Evolutionary conservation across 2,888 invertebrate species (phyloP), one percentile per base, ranked within the genome.

Genomic region (Nesidiocoris tenuis): DNA sequence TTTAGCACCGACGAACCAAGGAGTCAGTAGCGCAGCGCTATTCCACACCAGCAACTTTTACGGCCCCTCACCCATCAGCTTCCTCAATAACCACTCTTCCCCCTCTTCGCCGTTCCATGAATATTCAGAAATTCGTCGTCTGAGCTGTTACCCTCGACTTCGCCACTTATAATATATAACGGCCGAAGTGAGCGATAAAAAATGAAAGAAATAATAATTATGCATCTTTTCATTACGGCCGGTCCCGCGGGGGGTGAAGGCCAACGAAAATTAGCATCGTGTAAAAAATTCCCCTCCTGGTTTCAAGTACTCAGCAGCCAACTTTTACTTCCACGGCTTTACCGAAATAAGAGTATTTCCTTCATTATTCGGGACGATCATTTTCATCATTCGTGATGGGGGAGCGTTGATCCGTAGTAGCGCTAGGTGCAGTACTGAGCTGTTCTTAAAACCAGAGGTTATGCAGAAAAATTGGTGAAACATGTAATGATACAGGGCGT

Each of bases 31-130:
- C 39, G 39, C 19, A 23, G 54, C 25, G 71, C 71, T 71, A 57
- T 75, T 54, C 67, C 75, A 39, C 39, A 39, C 61, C 66, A n/a
- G n/a, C n/a, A 67, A 66, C 74, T 67, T 75, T 75, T 67, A 74
- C 74, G 25, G 65, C 65, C 67, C 67, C 25, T 55, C 74, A 57
- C 65, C 55, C 59, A 64, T 65, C 39, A 39, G 12, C 5, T 3
- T 39, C 39, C 39, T 12, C 39, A 39, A 12, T 7, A 3, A 3
- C 39, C 39, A 39, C 12, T 39, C 39, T 12, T 3, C 39, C 39
- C 12, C 39, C 70, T 19, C 61, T 18, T 65, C 24, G 55, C 22
- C 17, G 3, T 21, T 22, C 65, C 74, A 74, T 74, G 74, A 74
- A 74, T 74, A 74, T 74, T 74, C 74, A 74, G 57, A 59, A 18